phyloP scores from a whole-genome alignment of 1,140 invertebrate genomes.

The Stegodyphus mimosarum region DNA sequence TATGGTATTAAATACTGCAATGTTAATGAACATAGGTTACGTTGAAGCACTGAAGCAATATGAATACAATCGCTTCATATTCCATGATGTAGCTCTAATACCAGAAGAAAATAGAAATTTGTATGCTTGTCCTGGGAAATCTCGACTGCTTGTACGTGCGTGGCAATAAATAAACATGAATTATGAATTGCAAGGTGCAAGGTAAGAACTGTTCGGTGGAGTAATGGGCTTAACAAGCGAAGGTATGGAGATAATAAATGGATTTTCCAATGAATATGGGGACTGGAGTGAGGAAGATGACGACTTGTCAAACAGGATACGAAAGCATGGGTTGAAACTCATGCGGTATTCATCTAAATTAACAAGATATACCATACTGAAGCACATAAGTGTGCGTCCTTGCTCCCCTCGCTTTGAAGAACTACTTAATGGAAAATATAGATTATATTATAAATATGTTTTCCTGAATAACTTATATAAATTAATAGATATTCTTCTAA shows the following conservation, averaged over 20 bases:
- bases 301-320: conserved; percentile 88
- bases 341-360: too few relatives aligned
- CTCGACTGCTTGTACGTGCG: conserved; percentile 68
- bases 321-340: too few relatives aligned
- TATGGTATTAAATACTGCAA: conserved; percentile 89
- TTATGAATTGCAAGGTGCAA: conserved; percentile 50
- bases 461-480: too few relatives aligned
- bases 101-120: conserved; percentile 92
- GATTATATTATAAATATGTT: too few relatives aligned
- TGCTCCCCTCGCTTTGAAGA: too few relatives aligned
- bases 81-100: conserved; percentile 94
- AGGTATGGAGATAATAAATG: conserved; percentile 86
- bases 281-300: conserved; percentile 95
- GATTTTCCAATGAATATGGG: conserved; percentile 92
- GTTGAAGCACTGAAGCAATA: conserved; percentile 82
- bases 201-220: conserved; percentile 74
- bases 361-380: too few relatives aligned
- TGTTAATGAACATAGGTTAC: conserved; percentile 96
- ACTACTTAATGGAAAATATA: too few relatives aligned
- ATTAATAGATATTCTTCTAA: too few relatives aligned
- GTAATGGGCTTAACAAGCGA: conserved; percentile 85
- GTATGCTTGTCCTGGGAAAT: conserved; percentile 84
- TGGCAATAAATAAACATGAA: conserved; percentile 64
- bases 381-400: too few relatives aligned
- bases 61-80: conserved; percentile 82